Evolutionary conservation across 1,140 invertebrate species (phyloP).

Genomic region (Coelopa frigida): DNA sequence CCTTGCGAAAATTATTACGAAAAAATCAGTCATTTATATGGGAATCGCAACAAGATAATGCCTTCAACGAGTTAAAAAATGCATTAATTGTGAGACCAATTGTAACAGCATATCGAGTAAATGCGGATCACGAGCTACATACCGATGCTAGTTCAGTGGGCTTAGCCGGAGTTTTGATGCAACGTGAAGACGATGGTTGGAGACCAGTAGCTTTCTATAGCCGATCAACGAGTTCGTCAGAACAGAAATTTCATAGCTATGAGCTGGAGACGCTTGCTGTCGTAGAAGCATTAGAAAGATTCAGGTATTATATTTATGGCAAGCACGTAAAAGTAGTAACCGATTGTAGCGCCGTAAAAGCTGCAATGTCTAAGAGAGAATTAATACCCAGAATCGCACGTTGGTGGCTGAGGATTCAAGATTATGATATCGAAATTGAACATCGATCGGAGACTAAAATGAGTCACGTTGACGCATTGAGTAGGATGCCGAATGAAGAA

Average conservation of each 20-base stretch:
- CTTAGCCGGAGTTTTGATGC: constrained; percentile 32
- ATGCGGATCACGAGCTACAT: constrained; percentile 25
- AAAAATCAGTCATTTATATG: constrained; percentile 18
- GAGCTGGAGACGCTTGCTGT: constrained; percentile 19
- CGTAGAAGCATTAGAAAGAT: constrained; percentile 10
- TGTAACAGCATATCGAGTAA: constrained; percentile 7
- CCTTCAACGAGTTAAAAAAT: constrained; percentile 17
- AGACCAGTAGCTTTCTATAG: constrained; percentile 15
- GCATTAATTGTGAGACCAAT: too few species aligned
- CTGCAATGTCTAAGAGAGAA: constrained; percentile 21
- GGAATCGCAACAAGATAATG: constrained; percentile 1
- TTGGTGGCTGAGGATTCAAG: background rate
- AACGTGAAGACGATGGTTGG: constrained; percentile 15
- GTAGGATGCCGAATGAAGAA: background rate
- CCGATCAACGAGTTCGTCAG: constrained; percentile 10
- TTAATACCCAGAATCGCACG: constrained; percentile 1
- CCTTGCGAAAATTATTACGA: constrained; percentile 16
- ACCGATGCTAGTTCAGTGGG: constrained; percentile 27
- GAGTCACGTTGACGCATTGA: constrained; percentile 4
- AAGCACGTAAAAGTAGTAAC: constrained; percentile 39
- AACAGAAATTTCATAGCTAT: constrained; percentile 31
- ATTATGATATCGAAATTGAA: background rate
- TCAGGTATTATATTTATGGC: constrained; percentile 40
- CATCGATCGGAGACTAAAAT: background rate
- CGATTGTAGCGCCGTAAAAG: constrained; percentile 33